Conservation (phyloP, 2,888 invertebrate genomes). For the Patella depressa region DNA sequence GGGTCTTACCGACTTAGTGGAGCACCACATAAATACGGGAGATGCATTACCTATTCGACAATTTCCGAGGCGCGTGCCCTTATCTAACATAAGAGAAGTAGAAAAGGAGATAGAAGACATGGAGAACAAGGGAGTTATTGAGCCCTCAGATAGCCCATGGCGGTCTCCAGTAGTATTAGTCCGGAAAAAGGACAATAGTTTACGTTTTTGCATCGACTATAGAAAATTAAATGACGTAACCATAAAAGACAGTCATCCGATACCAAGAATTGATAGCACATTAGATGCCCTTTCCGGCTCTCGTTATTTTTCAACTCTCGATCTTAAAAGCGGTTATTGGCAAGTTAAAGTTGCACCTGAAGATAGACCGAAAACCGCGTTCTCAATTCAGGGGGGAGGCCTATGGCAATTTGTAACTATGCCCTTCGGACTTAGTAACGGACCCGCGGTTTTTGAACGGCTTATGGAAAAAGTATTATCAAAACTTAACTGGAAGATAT, state of each 20-base stretch:
- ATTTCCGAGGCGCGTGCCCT: background rate
- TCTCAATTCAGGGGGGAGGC: conserved; percentile 35
- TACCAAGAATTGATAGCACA: background rate
- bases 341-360: background rate
- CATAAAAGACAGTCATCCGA: background rate
- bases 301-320: background rate
- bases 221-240: no score
- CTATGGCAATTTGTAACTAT: conserved; percentile 35
- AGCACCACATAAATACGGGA: background rate
- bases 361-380: conserved; percentile 40
- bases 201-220: conserved; percentile 8
- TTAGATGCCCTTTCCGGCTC: background rate
- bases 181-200: background rate
- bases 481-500: conserved; percentile 25
- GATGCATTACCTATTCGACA: background rate
- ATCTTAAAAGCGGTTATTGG: background rate
- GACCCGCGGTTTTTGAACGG: conserved; percentile 15
- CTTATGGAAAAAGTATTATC: conserved; percentile 22
- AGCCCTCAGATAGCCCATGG: background rate
- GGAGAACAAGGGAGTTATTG: background rate
- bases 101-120: background rate
- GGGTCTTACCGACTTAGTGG: background rate
- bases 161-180: background rate
- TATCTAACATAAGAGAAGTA: background rate
- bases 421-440: conserved; percentile 35